A percentile compares a stretch with the other conserved stretches of the same genome.
Evolutionary conservation across 1,140 invertebrate species (phyloP).

Genomic region (Plectrocnemia conspersa): DNA sequence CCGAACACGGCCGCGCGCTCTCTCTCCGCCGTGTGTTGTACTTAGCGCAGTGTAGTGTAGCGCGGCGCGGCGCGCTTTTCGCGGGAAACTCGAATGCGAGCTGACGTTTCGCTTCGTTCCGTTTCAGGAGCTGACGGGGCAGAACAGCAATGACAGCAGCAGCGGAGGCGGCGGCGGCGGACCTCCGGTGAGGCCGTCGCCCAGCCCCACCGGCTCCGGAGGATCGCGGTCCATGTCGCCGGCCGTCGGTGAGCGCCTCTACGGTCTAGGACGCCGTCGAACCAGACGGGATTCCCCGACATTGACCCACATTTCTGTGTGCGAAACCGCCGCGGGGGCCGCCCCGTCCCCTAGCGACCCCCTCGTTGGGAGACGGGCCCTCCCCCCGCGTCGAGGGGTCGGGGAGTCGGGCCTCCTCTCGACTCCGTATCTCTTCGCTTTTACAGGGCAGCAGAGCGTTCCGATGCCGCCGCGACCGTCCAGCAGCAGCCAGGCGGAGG

Average conservation of each 20-base stretch:
- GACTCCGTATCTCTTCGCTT: constrained; percentile 13
- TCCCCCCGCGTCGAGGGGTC: background rate
- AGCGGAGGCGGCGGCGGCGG: constrained; percentile 60
- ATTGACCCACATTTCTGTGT: constrained; percentile 54
- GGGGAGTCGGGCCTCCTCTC: constrained; percentile 25
- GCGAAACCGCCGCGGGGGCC: constrained; percentile 42
- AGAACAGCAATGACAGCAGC: constrained; percentile 77
- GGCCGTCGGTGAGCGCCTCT: constrained; percentile 74
- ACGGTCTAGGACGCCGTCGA: constrained; percentile 34
- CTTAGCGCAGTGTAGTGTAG: background rate
- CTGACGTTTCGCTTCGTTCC: constrained; percentile 8
- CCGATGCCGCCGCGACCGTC: constrained; percentile 87
- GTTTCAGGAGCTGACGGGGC: constrained; percentile 74
- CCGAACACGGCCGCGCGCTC: too few relatives aligned
- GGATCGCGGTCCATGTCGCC: constrained; percentile 94
- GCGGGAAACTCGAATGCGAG: background rate
- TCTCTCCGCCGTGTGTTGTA: background rate
- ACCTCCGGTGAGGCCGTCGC: constrained; percentile 80
- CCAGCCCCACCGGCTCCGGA: constrained; percentile 86
- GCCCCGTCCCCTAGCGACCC: constrained; percentile 50
- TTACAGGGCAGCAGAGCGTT: constrained; percentile 83
- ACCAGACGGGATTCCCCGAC: constrained; percentile 54
- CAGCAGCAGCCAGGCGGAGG: constrained; percentile 66
- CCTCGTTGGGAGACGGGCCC: constrained; percentile 47
- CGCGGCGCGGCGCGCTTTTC: background rate